Conservation (phyloP, 2,888 invertebrate genomes). For the Congeria kusceri region DNA sequence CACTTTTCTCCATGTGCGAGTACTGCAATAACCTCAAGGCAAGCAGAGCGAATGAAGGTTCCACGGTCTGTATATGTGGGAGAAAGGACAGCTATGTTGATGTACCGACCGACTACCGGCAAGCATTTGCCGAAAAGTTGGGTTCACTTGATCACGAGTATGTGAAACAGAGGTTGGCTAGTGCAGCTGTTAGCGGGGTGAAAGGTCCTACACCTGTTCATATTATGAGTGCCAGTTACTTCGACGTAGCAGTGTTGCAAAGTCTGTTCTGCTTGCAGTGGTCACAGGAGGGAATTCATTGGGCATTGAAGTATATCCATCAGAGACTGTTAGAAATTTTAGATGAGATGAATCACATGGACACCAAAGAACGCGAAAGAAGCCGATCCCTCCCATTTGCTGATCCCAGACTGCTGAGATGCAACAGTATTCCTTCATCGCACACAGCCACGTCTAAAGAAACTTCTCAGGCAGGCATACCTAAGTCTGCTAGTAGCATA, state of each 20-base stretch:
- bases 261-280: constrained; percentile 98
- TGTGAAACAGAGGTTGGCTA: constrained; percentile 88
- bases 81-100: constrained; percentile 78
- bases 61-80: constrained; percentile 74
- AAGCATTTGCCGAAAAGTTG: constrained; percentile 71
- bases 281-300: constrained; percentile 99
- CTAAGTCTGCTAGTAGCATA: constrained; percentile 31
- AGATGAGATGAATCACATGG: constrained; percentile 92
- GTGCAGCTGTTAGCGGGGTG: constrained; percentile 79
- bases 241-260: constrained; percentile 97
- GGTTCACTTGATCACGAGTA: constrained; percentile 90
- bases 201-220: constrained; percentile 75
- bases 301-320: constrained; percentile 91
- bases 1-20: constrained; percentile 84
- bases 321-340: constrained; percentile 92
- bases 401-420: constrained; percentile 70
- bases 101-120: constrained; percentile 72
- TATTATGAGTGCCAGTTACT: constrained; percentile 91
- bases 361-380: constrained; percentile 91
- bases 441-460: constrained; percentile 42
- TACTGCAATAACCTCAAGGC: constrained; percentile 84
- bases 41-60: constrained; percentile 68
- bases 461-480: constrained; percentile 7
- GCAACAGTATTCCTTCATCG: constrained; percentile 55
- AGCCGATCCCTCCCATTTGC: constrained; percentile 94